Evolutionary conservation across 2,797 vertebrate species (phyloP).

Genomic region (Mus minutoides): DNA sequence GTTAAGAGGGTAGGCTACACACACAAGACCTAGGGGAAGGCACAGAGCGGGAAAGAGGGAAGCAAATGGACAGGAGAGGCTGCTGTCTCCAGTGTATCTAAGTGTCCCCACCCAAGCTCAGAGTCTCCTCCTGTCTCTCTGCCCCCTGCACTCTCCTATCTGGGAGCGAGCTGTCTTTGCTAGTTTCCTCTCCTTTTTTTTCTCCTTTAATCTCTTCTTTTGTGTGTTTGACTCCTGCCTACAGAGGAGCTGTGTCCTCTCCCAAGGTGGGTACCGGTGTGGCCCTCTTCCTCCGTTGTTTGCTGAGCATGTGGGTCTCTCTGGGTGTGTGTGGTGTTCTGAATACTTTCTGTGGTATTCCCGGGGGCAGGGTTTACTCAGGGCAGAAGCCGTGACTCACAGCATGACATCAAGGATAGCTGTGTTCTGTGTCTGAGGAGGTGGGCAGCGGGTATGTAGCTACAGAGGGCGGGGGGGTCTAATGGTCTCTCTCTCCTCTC

Average conservation of each 20-base stretch:
- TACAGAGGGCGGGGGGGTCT: neutral
- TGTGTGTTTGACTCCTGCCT: constrained; percentile 78
- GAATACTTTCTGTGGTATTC: neutral
- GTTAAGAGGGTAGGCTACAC: neutral
- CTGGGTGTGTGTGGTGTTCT: neutral
- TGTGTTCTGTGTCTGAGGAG: constrained; percentile 15
- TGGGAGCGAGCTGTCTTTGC: neutral
- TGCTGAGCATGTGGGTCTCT: constrained; percentile 8
- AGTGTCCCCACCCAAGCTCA: neutral
- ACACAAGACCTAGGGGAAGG: neutral
- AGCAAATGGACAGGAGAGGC: neutral
- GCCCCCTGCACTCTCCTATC: neutral
- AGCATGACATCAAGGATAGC: constrained; percentile 20
- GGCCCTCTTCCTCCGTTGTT: neutral
- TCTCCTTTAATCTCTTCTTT: constrained; percentile 73
- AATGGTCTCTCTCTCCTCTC: constrained; percentile 16
- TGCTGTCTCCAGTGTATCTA: neutral
- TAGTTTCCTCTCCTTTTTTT: neutral
- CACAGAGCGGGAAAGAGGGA: neutral
- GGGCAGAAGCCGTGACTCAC: neutral
- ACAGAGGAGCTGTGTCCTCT: constrained; percentile 69
- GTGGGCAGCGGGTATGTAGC: neutral
- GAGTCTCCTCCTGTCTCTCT: neutral
- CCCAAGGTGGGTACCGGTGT: constrained; percentile 75
- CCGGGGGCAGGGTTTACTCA: neutral